These are phyloP conservation scores for Hepsetus odoe DNA, from an alignment of 2,113 vertebrate species.

Conservation along the genomic window DNA sequence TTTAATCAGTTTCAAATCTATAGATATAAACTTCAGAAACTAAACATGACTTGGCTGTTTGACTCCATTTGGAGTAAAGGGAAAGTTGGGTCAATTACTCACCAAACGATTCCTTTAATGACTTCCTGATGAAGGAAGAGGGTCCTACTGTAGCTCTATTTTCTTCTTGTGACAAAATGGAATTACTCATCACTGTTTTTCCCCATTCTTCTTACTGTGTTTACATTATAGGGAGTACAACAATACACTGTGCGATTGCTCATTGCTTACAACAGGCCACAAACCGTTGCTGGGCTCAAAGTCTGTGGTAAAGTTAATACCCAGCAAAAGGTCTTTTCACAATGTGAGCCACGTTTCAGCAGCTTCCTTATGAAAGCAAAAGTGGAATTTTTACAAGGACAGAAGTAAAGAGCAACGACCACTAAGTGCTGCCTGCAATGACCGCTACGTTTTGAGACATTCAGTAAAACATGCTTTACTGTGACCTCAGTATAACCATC, in stretches of 20 bases:
- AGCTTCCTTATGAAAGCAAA: neutral
- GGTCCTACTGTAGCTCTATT: neutral
- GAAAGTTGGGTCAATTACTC: neutral
- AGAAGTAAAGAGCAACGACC: neutral
- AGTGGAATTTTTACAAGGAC: constrained; percentile 23
- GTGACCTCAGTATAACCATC: neutral
- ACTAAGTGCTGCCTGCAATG: neutral
- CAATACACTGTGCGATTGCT: neutral
- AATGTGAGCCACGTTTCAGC: constrained; percentile 9
- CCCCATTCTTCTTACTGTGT: neutral
- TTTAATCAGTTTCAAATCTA: too few species aligned
- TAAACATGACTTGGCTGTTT: too few species aligned
- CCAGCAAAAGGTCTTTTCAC: neutral
- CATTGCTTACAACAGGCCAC: neutral
- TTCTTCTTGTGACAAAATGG: neutral
- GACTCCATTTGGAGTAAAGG: neutral
- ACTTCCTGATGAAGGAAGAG: neutral
- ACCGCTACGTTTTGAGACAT: neutral
- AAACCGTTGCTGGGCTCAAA: neutral
- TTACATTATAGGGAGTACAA: neutral
- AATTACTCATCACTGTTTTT: neutral
- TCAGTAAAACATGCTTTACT: neutral
- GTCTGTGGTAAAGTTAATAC: constrained; percentile 8
- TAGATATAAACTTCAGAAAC: too few species aligned
- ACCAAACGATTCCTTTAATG: neutral